Conservation (phyloP, 2,888 invertebrate species). For the Scaptomyza caliginosa region DNA sequence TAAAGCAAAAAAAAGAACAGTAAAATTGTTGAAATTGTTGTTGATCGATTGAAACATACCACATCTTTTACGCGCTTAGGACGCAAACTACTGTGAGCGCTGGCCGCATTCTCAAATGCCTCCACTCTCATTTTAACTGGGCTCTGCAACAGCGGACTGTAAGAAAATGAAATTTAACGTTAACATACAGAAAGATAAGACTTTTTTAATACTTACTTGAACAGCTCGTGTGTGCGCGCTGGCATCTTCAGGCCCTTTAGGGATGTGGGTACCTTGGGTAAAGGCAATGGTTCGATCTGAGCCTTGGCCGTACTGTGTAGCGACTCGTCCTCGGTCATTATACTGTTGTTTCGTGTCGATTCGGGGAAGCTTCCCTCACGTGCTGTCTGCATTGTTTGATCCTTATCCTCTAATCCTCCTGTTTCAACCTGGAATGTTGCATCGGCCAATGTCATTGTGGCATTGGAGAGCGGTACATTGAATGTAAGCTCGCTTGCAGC, state of each 20-base stretch:
- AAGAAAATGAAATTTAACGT: slow-evolving; percentile 62
- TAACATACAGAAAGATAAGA: slow-evolving; percentile 35
- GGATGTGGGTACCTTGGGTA: slow-evolving; percentile 24
- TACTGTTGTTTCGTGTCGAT: slow-evolving; percentile 59
- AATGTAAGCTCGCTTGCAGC: slow-evolving; percentile 45
- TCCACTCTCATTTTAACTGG: slow-evolving; percentile 87
- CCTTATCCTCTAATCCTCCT: slow-evolving; percentile 21
- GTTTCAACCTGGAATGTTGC: slow-evolving; percentile 58
- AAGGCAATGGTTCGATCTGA: slow-evolving; percentile 16
- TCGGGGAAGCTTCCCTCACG: slow-evolving; percentile 59
- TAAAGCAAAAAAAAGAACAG: no score
- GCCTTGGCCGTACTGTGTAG: slow-evolving; percentile 44
- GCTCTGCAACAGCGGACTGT: slow-evolving; percentile 86
- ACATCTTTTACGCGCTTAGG: slow-evolving; percentile 77
- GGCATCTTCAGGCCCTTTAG: slow-evolving; percentile 73
- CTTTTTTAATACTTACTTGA: slow-evolving; percentile 76
- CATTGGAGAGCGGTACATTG: slow-evolving; percentile 25
- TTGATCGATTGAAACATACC: slow-evolving; percentile 55
- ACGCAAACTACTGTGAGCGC: slow-evolving; percentile 56
- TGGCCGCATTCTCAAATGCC: slow-evolving; percentile 86
- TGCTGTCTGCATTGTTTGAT: slow-evolving; percentile 72
- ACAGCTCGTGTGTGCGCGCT: slow-evolving; percentile 81
- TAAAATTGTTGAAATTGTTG: not conserved
- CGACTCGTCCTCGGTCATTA: slow-evolving; percentile 83
- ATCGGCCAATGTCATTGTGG: slow-evolving; percentile 36